These are phyloP conservation scores for Cheilosia pagana DNA, from an alignment of 2,888 invertebrate genomes.

Conservation along the genomic window DNA sequence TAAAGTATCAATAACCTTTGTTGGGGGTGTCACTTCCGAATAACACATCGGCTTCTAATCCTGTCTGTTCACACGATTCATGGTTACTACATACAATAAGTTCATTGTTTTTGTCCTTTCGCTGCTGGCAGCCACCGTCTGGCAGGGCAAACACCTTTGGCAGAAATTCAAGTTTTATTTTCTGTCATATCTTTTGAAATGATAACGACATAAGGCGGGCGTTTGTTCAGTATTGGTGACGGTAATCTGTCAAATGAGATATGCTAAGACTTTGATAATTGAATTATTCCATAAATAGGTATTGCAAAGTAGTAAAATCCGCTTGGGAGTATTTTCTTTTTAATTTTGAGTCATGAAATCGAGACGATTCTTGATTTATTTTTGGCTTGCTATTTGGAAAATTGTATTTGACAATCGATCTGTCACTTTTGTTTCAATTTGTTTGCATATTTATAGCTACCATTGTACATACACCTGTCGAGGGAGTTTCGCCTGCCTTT, in stretches of 20 bases:
- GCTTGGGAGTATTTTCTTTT: not conserved
- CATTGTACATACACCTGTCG: conserved; percentile 4
- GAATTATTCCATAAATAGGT: not conserved
- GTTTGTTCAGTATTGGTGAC: not conserved
- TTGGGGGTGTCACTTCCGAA: not conserved
- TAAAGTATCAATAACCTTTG: conserved; percentile 39
- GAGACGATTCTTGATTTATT: conserved; percentile 9
- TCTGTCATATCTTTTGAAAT: not conserved
- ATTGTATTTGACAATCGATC: conserved; percentile 18
- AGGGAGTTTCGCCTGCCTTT: not conserved
- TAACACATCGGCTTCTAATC: not conserved
- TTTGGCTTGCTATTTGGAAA: not conserved
- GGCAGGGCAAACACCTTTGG: conserved; percentile 19
- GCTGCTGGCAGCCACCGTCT: not conserved
- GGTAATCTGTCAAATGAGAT: conserved; percentile 4
- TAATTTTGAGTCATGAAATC: conserved; percentile 6
- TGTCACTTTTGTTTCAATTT: conserved; percentile 33
- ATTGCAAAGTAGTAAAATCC: not conserved
- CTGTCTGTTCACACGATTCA: conserved; percentile 50
- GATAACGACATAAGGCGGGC: not conserved
- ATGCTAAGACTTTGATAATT: not conserved
- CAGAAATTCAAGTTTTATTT: conserved; percentile 33
- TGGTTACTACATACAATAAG: conserved; percentile 11
- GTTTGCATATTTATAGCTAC: conserved; percentile 35
- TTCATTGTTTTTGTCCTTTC: conserved; percentile 35